Evolutionary conservation across 2,797 vertebrate species (phyloP).

Genomic region (Danio kyathit): DNA sequence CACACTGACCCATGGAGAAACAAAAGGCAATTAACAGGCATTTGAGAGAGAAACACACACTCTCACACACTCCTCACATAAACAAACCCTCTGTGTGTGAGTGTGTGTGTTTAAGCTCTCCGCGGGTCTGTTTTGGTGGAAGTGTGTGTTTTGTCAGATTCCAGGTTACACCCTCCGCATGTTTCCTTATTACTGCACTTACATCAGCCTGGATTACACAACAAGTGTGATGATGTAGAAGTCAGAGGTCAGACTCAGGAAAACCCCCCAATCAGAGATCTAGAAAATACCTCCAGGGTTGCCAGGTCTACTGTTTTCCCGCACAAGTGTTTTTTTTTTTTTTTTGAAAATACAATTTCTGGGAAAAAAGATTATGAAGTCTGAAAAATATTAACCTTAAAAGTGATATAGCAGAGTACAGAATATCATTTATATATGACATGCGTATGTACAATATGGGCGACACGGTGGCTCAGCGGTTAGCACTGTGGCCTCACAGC

Average conservation of each 20-base stretch:
- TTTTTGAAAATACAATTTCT: too few species aligned
- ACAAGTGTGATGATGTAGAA: conserved; percentile 15
- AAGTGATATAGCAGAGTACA: too few species aligned
- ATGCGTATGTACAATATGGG: too few species aligned
- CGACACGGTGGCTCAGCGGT: too few species aligned
- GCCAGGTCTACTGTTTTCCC: too few species aligned
- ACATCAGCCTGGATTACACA: conserved; percentile 14
- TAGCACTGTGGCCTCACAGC: too few species aligned
- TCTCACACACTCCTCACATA: background rate
- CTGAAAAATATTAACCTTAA: too few species aligned
- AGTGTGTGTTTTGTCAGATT: conserved; percentile 36
- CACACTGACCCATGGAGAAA: background rate
- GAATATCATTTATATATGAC: too few species aligned
- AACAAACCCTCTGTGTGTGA: background rate
- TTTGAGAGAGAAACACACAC: background rate
- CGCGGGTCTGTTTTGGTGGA: background rate
- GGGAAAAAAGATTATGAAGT: too few species aligned
- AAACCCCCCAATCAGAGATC: background rate
- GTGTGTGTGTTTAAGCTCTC: background rate
- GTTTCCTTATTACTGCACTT: conserved; percentile 2
- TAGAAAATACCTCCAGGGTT: too few species aligned
- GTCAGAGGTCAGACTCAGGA: conserved; percentile 15
- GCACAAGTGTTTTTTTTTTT: too few species aligned
- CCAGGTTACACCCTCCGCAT: conserved; percentile 29
- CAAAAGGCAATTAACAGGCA: background rate